Conservation (phyloP, 2,797 vertebrate species). For the Chaetophractus vellerosus region DNA sequence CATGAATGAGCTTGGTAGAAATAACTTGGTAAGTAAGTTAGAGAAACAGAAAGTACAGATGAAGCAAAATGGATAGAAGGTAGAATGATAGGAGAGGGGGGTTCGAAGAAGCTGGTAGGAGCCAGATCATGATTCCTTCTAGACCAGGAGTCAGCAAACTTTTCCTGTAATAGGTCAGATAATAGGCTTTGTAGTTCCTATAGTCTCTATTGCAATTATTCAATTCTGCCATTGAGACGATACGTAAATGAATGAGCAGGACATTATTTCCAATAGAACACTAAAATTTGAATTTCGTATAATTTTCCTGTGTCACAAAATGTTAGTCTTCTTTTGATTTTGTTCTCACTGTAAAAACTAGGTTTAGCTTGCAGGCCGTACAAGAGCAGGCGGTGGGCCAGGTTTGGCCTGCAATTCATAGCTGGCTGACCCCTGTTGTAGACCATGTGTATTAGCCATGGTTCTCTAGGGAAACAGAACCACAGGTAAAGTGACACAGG, state of each 20-base stretch:
- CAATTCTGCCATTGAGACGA: conserved; percentile 47
- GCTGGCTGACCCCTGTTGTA: not conserved
- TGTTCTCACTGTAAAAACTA: conserved; percentile 1
- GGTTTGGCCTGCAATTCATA: not conserved
- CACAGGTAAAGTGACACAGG: not conserved
- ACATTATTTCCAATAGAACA: conserved; percentile 37
- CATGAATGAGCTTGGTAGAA: not conserved
- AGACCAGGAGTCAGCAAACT: not conserved
- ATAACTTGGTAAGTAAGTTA: not conserved
- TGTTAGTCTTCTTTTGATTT: not conserved
- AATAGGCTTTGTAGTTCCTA: not conserved
- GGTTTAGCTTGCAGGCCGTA: conserved; percentile 1
- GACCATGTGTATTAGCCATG: not conserved
- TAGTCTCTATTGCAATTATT: conserved; percentile 22
- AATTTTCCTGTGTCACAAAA: conserved; percentile 52
- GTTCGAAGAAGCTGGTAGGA: not conserved
- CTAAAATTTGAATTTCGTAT: conserved; percentile 60
- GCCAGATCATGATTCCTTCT: not conserved
- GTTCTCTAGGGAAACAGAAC: not conserved
- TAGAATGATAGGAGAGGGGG: not conserved
- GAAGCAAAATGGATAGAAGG: not conserved
- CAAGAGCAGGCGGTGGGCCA: not conserved
- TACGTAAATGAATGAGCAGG: conserved; percentile 2
- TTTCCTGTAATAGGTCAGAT: not conserved
- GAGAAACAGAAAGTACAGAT: not conserved